Conservation (phyloP, 92 coral and sea anemone genomes). For the Muricea muricata region DNA sequence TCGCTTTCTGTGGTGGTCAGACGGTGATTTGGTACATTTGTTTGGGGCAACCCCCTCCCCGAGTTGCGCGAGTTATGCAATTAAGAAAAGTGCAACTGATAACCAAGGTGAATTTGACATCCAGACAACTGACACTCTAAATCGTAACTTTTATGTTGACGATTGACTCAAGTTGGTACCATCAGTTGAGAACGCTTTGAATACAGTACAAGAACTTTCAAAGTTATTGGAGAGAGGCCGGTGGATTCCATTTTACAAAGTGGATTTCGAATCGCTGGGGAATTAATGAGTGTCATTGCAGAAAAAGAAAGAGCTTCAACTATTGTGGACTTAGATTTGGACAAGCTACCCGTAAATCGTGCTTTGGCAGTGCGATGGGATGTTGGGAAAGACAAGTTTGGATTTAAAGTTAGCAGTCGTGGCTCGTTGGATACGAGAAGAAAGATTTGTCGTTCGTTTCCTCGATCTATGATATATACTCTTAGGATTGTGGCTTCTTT, state of each 20-base stretch:
- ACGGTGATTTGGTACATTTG: conserved; percentile 51
- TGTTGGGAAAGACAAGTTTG: conserved; percentile 18
- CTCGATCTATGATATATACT: conserved; percentile 50
- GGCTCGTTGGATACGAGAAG: conserved; percentile 23
- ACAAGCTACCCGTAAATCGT: conserved; percentile 29
- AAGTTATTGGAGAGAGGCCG: too few relatives aligned
- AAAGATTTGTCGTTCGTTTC: conserved; percentile 39
- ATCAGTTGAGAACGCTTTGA: too few relatives aligned
- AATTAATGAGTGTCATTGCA: too few relatives aligned
- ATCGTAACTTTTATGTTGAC: conserved; percentile 48
- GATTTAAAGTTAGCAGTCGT: background rate
- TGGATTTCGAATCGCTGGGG: too few relatives aligned
- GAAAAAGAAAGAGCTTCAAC: too few relatives aligned
- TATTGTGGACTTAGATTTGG: conserved; percentile 4
- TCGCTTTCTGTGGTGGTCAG: conserved; percentile 79
- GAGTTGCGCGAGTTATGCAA: conserved; percentile 40
- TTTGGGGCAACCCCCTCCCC: conserved; percentile 43
- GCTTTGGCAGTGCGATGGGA: conserved; percentile 33
- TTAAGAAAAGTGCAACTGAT: conserved; percentile 24
- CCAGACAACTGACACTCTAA: conserved; percentile 26
- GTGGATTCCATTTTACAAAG: too few relatives aligned
- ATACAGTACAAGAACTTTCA: too few relatives aligned
- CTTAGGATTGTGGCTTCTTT: conserved; percentile 55
- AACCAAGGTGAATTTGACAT: conserved; percentile 1
- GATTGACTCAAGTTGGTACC: conserved; percentile 42